Percentiles rank a stretch among this genome's conserved stretches.
phyloP scores from a whole-genome alignment of 2,888 invertebrate genomes.

The Drosophila meridiana region DNA sequence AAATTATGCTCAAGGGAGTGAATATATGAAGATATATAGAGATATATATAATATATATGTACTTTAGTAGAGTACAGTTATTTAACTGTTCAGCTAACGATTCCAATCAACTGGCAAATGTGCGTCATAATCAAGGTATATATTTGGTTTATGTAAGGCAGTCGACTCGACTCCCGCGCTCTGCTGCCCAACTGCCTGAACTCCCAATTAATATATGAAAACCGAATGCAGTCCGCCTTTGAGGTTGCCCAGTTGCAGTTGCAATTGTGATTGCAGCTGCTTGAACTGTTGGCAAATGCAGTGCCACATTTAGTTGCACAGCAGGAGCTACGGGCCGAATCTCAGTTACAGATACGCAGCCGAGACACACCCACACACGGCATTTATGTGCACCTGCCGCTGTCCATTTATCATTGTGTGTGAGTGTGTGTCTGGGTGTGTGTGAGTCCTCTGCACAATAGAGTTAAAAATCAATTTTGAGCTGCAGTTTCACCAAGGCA shows the following conservation, averaged over 20 bases:
- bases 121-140: constrained; percentile 37
- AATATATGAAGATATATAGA: neutral
- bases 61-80: neutral
- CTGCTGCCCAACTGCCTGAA: neutral
- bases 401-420: constrained; percentile 50
- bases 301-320: constrained; percentile 43
- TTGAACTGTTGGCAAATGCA: constrained; percentile 8
- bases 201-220: constrained; percentile 46
- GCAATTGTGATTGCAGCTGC: constrained; percentile 13
- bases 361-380: constrained; percentile 26
- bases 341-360: constrained; percentile 10
- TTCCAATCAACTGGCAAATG: constrained; percentile 17
- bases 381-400: constrained; percentile 49
- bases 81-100: constrained; percentile 10
- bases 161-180: neutral
- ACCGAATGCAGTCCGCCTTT: constrained; percentile 24
- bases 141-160: constrained; percentile 14
- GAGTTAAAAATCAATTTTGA: constrained; percentile 56
- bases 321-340: constrained; percentile 18
- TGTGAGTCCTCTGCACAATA: constrained; percentile 29
- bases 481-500: constrained; percentile 42
- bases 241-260: constrained; percentile 7
- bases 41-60: neutral
- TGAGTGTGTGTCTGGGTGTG: neutral
- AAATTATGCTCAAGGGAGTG: constrained; percentile 56